phyloP scores from a whole-genome alignment of 92 coral and sea anemone genomes.

The Bergia sp. region DNA sequence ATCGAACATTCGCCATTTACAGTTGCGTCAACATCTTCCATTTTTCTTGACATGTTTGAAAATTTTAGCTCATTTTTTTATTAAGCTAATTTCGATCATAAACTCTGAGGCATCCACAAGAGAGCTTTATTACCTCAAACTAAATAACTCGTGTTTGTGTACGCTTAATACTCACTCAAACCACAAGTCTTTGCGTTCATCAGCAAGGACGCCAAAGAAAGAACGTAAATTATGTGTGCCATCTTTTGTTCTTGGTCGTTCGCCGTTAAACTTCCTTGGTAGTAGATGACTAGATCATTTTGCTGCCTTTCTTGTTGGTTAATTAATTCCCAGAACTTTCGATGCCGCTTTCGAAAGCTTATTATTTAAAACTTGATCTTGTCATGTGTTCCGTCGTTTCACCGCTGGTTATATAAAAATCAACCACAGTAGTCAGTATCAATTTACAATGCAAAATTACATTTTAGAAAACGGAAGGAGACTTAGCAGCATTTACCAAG shows the following conservation, averaged over 20 bases:
- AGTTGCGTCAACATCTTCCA: neutral
- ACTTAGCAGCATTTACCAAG: neutral
- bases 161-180: constrained; percentile 19
- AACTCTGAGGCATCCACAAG: neutral
- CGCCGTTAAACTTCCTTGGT: too few relatives aligned
- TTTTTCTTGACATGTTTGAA: neutral
- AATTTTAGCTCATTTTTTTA: neutral
- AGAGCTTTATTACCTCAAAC: neutral
- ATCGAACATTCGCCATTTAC: neutral
- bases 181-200: constrained; percentile 3
- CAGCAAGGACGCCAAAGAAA: neutral
- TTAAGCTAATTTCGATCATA: too few relatives aligned
- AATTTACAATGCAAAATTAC: too few relatives aligned
- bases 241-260: neutral
- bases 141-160: neutral
- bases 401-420: too few relatives aligned
- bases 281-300: too few relatives aligned
- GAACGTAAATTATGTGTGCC: neutral
- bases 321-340: too few relatives aligned
- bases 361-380: too few relatives aligned
- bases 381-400: too few relatives aligned
- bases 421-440: too few relatives aligned
- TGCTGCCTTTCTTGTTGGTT: too few relatives aligned
- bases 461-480: too few relatives aligned
- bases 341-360: too few relatives aligned